Evolutionary conservation across 2,797 vertebrate genomes (phyloP).

Genomic region (Melanotaenia pygmaea): DNA sequence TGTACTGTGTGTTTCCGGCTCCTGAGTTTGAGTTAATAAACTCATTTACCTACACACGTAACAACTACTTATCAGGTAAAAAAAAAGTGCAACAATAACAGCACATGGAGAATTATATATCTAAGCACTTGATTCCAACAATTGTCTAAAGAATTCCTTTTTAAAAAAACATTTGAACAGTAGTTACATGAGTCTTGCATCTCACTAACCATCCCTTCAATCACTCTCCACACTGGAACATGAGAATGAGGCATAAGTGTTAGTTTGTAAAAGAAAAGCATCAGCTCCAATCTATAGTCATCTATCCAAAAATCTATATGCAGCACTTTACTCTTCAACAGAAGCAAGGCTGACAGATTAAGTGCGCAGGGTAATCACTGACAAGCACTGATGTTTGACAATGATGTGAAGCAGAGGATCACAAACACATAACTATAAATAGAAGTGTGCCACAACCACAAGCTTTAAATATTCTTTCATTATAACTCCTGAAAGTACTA

Average conservation of each 20-base stretch:
- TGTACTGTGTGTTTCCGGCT: too few relatives aligned
- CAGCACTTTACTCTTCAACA: slow-evolving; percentile 44
- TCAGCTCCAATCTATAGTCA: slow-evolving; percentile 38
- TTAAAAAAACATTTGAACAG: not conserved
- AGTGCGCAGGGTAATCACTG: slow-evolving; percentile 54
- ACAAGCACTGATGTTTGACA: slow-evolving; percentile 62
- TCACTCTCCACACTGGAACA: slow-evolving; percentile 38
- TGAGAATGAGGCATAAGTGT: slow-evolving; percentile 62
- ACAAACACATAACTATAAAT: slow-evolving; percentile 56
- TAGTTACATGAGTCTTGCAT: slow-evolving; percentile 44
- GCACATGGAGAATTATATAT: not conserved
- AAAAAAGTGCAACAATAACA: not conserved
- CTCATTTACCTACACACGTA: too few relatives aligned
- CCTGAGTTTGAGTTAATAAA: too few relatives aligned
- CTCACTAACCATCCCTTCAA: slow-evolving; percentile 5
- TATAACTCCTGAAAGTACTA: slow-evolving; percentile 19
- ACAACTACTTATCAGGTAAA: not conserved
- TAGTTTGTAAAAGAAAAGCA: slow-evolving; percentile 35
- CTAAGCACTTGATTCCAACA: not conserved
- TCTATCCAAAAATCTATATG: slow-evolving; percentile 49
- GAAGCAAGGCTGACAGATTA: slow-evolving; percentile 50
- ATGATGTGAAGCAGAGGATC: slow-evolving; percentile 47
- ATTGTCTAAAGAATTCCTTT: not conserved
- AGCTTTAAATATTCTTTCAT: slow-evolving; percentile 18
- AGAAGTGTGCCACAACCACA: slow-evolving; percentile 23